Conservation (phyloP, 2,113 vertebrate species). For the Carlito syrichta region DNA sequence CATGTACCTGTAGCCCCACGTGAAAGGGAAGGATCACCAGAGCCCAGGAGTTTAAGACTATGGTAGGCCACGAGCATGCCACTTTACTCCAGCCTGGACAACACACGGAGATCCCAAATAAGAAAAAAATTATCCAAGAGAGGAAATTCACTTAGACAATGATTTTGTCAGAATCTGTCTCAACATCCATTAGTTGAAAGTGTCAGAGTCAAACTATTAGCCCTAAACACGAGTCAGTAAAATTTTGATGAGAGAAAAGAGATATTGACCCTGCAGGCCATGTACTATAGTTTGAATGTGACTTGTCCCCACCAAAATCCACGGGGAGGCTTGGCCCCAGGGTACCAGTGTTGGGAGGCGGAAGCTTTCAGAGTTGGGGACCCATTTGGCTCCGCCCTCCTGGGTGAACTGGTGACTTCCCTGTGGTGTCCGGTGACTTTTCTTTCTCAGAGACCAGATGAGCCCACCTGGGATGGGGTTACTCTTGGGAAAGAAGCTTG, state of each 20-base stretch:
- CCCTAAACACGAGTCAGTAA: neutral
- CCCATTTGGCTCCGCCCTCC: neutral
- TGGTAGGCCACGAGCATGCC: too few species aligned
- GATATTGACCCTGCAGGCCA: neutral
- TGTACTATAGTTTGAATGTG: neutral
- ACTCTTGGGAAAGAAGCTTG: neutral
- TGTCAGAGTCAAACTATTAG: neutral
- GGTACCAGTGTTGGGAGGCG: neutral
- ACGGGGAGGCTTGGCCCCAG: neutral
- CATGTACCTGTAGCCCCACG: too few species aligned
- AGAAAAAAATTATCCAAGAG: too few species aligned
- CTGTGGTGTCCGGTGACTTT: neutral
- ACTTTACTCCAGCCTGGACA: too few species aligned
- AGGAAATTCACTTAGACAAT: neutral
- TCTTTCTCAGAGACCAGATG: neutral
- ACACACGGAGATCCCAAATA: too few species aligned
- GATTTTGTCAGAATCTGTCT: neutral
- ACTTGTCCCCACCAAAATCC: neutral
- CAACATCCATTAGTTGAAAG: neutral
- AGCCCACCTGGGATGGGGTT: neutral
- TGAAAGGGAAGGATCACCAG: too few species aligned
- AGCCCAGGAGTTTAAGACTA: too few species aligned
- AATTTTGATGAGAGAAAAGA: neutral
- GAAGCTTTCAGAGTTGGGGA: neutral
- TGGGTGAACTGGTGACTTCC: neutral